Percentiles rank a stretch among this genome's conserved stretches.
phyloP scores from a whole-genome alignment of 1,140 invertebrate genomes.

The Glossosoma conforme region DNA sequence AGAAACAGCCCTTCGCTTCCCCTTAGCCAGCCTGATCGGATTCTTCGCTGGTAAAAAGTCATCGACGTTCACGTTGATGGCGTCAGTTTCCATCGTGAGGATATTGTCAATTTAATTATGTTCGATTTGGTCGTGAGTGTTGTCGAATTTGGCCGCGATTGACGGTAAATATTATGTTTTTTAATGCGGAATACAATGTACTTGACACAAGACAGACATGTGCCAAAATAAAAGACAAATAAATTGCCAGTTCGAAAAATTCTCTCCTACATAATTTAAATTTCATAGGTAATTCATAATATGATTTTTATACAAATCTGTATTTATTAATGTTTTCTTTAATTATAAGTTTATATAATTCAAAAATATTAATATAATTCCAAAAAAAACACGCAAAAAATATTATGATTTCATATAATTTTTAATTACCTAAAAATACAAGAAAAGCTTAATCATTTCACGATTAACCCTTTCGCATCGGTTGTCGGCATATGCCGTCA shows the following conservation, averaged over 20 bases:
- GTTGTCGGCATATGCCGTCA: no score
- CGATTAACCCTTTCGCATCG: no score
- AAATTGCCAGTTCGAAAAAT: background rate
- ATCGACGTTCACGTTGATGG: slow-evolving; percentile 52
- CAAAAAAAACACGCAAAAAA: background rate
- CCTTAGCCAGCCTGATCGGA: slow-evolving; percentile 45
- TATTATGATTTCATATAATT: no score
- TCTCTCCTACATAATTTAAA: no score
- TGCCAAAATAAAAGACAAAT: slow-evolving; percentile 16
- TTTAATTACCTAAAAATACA: no score
- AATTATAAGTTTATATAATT: background rate
- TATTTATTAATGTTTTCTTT: no score
- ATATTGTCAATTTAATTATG: background rate
- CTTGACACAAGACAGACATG: slow-evolving; percentile 7
- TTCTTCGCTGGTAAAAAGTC: slow-evolving; percentile 52
- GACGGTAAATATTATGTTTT: background rate
- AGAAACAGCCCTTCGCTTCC: slow-evolving; percentile 47
- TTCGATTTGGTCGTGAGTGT: background rate
- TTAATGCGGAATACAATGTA: background rate
- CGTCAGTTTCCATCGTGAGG: slow-evolving; percentile 37
- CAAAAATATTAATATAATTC: background rate
- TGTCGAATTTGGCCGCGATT: background rate
- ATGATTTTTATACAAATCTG: no score
- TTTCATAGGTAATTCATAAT: no score
- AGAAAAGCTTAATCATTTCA: no score